Percentiles rank a stretch among this genome's conserved stretches.
Conservation (phyloP, 2,797 vertebrate species). For the Cryptoblepharus egeriae region DNA sequence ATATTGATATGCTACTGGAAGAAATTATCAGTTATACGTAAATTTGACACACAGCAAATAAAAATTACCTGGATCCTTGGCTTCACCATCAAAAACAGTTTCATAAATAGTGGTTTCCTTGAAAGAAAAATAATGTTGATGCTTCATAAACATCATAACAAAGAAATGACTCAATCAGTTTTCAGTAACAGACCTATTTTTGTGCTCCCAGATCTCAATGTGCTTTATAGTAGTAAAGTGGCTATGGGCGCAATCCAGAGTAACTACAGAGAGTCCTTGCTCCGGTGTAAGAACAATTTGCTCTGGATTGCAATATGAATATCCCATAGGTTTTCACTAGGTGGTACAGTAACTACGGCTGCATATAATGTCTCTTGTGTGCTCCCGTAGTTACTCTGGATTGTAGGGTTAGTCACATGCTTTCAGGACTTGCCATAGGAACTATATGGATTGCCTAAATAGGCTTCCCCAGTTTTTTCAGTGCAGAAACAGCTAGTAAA, state of each 20-base stretch:
- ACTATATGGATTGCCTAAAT: too few species aligned
- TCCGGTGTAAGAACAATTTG: too few species aligned
- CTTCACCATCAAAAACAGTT: slow-evolving; percentile 75
- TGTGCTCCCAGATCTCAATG: neutral
- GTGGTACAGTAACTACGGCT: too few species aligned
- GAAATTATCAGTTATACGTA: neutral
- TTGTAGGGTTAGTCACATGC: too few species aligned
- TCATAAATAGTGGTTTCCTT: slow-evolving; percentile 69
- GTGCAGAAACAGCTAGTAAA: neutral
- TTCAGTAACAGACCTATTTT: neutral
- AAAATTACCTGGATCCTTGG: slow-evolving; percentile 69
- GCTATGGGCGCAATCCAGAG: too few species aligned
- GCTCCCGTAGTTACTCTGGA: too few species aligned
- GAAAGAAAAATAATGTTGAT: slow-evolving; percentile 18
- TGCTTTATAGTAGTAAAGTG: too few species aligned
- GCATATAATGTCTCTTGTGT: too few species aligned
- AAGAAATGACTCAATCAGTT: neutral
- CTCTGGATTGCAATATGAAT: too few species aligned
- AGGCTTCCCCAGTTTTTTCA: neutral
- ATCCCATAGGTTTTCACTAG: too few species aligned
- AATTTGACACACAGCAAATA: slow-evolving; percentile 19
- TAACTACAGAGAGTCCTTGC: too few species aligned
- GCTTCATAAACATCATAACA: neutral
- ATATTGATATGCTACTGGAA: neutral
- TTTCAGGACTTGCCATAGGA: too few species aligned